Evolutionary conservation across 2,113 vertebrate species (phyloP).

Genomic region (Oncorhynchus kisutch): DNA sequence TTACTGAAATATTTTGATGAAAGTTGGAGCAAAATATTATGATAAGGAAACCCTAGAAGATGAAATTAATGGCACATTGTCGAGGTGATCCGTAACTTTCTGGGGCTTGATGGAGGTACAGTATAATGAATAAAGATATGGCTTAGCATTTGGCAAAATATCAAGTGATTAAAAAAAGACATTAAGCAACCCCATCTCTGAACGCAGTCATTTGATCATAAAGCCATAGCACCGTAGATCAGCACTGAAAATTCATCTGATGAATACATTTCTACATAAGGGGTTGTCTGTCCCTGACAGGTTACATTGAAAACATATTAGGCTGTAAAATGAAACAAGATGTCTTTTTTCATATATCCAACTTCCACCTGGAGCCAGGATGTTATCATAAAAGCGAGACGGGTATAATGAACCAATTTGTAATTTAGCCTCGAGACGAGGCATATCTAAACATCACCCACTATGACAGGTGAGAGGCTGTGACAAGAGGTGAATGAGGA

Average conservation of each 20-base stretch:
- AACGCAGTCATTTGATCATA: not conserved
- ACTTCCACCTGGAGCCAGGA: too few species aligned
- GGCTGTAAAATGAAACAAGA: too few species aligned
- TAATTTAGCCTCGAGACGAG: too few species aligned
- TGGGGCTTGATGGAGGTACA: slow-evolving; percentile 37
- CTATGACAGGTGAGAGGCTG: too few species aligned
- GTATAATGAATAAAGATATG: slow-evolving; percentile 40
- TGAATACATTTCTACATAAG: not conserved
- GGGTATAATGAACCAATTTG: too few species aligned
- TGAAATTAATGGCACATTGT: slow-evolving; percentile 59
- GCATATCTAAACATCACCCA: too few species aligned
- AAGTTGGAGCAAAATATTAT: slow-evolving; percentile 67
- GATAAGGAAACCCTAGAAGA: slow-evolving; percentile 59
- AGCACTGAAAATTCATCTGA: too few species aligned
- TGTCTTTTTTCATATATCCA: too few species aligned
- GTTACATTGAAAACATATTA: not conserved
- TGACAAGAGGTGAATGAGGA: too few species aligned
- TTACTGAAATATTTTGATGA: slow-evolving; percentile 70
- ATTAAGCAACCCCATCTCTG: not conserved
- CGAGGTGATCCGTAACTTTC: slow-evolving; percentile 41
- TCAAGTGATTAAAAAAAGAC: slow-evolving; percentile 32
- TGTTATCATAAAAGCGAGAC: too few species aligned
- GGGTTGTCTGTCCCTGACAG: slow-evolving; percentile 5
- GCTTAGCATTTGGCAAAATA: slow-evolving; percentile 30
- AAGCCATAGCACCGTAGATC: slow-evolving; percentile 10